These are phyloP conservation scores for Gobiocypris rarus DNA, from an alignment of 2,113 vertebrate genomes.

Conservation along the genomic window DNA sequence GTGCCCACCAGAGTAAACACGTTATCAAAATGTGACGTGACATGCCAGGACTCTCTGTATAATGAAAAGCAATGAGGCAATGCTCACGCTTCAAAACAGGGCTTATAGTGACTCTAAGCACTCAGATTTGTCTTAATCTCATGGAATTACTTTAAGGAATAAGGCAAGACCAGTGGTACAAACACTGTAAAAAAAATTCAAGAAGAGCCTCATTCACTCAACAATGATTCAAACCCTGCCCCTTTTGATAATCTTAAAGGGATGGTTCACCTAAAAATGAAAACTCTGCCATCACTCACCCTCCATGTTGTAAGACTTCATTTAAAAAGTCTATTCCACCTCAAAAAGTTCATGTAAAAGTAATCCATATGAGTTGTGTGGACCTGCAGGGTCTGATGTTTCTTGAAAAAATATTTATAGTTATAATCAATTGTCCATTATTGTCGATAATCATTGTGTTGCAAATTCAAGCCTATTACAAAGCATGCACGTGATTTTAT, in stretches of 20 bases:
- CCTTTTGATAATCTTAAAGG: not conserved
- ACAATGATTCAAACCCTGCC: not conserved
- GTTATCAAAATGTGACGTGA: conserved; percentile 63
- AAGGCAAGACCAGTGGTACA: conserved; percentile 24
- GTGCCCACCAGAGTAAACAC: conserved; percentile 57
- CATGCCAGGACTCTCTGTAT: conserved; percentile 48
- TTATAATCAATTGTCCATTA: not conserved
- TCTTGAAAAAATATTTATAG: not conserved
- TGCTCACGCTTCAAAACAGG: conserved; percentile 40
- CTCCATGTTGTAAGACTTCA: not conserved
- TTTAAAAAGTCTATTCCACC: not conserved
- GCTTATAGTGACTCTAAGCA: conserved; percentile 50
- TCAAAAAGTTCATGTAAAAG: not conserved
- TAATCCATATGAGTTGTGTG: not conserved
- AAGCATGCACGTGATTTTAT: not conserved
- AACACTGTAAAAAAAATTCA: not conserved
- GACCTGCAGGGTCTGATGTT: not conserved
- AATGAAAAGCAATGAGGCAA: conserved; percentile 62
- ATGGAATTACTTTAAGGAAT: conserved; percentile 64
- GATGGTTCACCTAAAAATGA: not conserved
- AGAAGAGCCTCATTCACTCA: not conserved
- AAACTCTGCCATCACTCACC: not conserved
- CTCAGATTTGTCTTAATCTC: conserved; percentile 63
- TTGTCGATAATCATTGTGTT: no score
- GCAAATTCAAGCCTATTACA: no score